These are phyloP conservation scores for Masticophis lateralis DNA, from an alignment of 2,797 vertebrate genomes.

Conservation along the genomic window DNA sequence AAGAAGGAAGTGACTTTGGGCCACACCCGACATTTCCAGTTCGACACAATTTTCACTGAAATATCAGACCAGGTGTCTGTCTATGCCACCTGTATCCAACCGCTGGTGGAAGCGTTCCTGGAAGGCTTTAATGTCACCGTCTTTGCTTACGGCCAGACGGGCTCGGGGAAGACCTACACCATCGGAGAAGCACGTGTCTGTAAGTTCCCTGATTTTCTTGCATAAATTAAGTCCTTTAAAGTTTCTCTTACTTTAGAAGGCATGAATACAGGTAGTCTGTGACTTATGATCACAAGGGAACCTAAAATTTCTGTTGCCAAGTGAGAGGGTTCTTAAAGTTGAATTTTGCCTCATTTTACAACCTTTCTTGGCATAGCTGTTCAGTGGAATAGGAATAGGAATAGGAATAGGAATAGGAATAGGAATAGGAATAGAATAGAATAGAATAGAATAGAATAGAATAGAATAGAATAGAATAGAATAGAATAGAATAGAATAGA, in stretches of 20 bases:
- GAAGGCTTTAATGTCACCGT: slow-evolving; percentile 93
- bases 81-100: slow-evolving; percentile 84
- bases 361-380: background rate
- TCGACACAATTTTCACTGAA: slow-evolving; percentile 85
- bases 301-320: background rate
- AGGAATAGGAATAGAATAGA: too few relatives aligned
- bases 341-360: background rate
- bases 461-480: too few relatives aligned
- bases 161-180: slow-evolving; percentile 96
- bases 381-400: background rate
- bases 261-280: background rate
- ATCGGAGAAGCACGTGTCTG: slow-evolving; percentile 93
- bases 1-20: slow-evolving; percentile 81
- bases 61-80: slow-evolving; percentile 83
- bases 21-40: slow-evolving; percentile 83
- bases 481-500: too few relatives aligned
- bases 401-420: too few relatives aligned
- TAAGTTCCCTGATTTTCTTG: slow-evolving; percentile 69
- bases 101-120: slow-evolving; percentile 91
- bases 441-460: too few relatives aligned
- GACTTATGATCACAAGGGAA: background rate
- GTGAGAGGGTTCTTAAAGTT: background rate
- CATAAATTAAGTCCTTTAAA: background rate
- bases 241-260: background rate
- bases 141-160: slow-evolving; percentile 95